These are phyloP conservation scores for Phoxinus phoxinus DNA, from an alignment of 2,113 vertebrate genomes.

Conservation along the genomic window DNA sequence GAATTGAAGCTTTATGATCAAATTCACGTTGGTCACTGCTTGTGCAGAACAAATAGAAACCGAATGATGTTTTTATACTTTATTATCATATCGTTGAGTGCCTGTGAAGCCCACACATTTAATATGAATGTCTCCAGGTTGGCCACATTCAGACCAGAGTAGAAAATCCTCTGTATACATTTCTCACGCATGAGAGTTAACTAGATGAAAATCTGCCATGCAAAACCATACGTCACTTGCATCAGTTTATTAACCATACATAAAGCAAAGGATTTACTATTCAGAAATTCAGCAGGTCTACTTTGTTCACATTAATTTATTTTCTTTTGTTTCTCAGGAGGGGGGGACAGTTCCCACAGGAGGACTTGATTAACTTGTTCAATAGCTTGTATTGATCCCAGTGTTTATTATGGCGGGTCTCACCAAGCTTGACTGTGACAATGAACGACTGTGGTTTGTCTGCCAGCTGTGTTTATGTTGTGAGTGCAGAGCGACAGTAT, in stretches of 20 bases:
- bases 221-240: not conserved
- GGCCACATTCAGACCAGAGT: not conserved
- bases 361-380: constrained; percentile 15
- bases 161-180: not conserved
- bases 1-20: not conserved
- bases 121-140: not conserved
- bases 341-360: not conserved
- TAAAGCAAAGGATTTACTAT: not conserved
- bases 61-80: not conserved
- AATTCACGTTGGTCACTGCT: not conserved
- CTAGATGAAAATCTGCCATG: not conserved
- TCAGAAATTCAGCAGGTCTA: too few relatives aligned
- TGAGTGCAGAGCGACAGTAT: constrained; percentile 5
- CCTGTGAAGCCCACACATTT: too few relatives aligned
- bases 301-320: too few relatives aligned
- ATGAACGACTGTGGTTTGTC: constrained; percentile 22
- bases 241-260: not conserved
- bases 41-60: not conserved
- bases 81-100: not conserved
- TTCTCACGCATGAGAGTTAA: not conserved
- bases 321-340: constrained; percentile 1
- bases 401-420: constrained; percentile 31
- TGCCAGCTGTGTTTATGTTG: constrained; percentile 15
- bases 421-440: constrained; percentile 21
- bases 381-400: constrained; percentile 41